A percentile compares a stretch with the other conserved stretches of the same genome.
Conservation (phyloP, 1,140 invertebrate genomes). For the Psix sp. region DNA sequence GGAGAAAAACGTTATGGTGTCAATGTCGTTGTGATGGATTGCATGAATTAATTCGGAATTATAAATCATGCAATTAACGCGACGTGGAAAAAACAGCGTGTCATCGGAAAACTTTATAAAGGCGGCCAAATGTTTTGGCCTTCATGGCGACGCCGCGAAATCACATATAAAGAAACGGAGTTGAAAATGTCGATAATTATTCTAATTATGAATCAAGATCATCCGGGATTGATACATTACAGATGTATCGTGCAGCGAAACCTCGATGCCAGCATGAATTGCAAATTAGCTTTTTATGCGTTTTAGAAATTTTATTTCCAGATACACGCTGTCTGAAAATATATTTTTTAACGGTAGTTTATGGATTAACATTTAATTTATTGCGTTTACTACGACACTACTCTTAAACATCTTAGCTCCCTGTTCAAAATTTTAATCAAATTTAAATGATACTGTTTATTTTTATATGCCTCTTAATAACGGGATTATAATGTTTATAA, state of each 20-base stretch:
- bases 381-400: not conserved
- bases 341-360: conserved; percentile 12
- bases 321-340: not conserved
- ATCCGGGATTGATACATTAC: conserved; percentile 22
- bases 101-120: too few relatives aligned
- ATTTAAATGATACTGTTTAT: too few relatives aligned
- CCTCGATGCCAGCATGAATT: conserved; percentile 15
- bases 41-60: too few relatives aligned
- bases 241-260: conserved; percentile 19
- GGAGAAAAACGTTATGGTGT: too few relatives aligned
- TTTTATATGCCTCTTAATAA: too few relatives aligned
- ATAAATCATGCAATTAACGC: too few relatives aligned
- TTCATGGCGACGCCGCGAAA: not conserved
- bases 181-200: conserved; percentile 18
- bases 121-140: too few relatives aligned
- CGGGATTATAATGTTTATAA: too few relatives aligned
- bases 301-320: conserved; percentile 24
- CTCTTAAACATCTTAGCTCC: too few relatives aligned
- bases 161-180: not conserved
- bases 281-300: conserved; percentile 32
- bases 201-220: conserved; percentile 27
- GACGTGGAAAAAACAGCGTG: too few relatives aligned
- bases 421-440: too few relatives aligned
- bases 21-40: too few relatives aligned
- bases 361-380: conserved; percentile 13